Evolutionary conservation across 2,797 vertebrate genomes (phyloP).

Genomic region (Rhinoraja longicauda): DNA sequence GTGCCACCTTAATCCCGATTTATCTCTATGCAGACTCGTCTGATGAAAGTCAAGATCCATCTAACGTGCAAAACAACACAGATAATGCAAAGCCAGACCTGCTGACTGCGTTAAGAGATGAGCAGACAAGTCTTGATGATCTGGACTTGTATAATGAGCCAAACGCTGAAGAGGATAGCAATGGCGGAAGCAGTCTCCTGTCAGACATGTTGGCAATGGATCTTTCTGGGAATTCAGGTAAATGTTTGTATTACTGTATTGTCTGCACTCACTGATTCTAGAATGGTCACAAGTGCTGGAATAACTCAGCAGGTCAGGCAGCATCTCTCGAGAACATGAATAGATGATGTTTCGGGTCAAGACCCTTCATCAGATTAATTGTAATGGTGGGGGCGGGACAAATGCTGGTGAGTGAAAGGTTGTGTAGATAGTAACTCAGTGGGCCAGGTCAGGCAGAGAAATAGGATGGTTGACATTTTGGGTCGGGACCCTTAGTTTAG

Average conservation of each 20-base stretch:
- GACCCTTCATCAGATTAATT: too few relatives aligned
- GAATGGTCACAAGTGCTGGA: too few relatives aligned
- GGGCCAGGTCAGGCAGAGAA: too few relatives aligned
- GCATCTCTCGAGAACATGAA: too few relatives aligned
- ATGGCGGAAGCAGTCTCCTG: neutral
- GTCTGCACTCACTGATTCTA: neutral
- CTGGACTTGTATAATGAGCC: neutral
- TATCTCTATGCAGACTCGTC: neutral
- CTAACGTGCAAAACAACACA: neutral
- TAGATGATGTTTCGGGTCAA: too few relatives aligned
- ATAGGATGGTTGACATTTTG: too few relatives aligned
- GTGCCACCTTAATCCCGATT: too few relatives aligned
- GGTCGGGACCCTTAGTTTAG: too few relatives aligned
- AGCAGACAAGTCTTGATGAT: neutral
- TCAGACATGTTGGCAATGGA: neutral
- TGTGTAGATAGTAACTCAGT: too few relatives aligned
- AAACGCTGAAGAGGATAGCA: neutral
- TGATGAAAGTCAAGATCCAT: constrained; percentile 1
- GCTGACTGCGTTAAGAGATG: neutral
- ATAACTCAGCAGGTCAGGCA: too few relatives aligned
- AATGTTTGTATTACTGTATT: neutral
- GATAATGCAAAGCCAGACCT: neutral
- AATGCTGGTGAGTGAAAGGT: too few relatives aligned
- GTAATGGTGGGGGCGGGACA: too few relatives aligned
- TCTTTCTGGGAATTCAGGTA: neutral